Evolutionary conservation across 2,797 vertebrate genomes (phyloP), one percentile per base, ranked within the genome.

Genomic region (Orientallactaga sibirica): DNA sequence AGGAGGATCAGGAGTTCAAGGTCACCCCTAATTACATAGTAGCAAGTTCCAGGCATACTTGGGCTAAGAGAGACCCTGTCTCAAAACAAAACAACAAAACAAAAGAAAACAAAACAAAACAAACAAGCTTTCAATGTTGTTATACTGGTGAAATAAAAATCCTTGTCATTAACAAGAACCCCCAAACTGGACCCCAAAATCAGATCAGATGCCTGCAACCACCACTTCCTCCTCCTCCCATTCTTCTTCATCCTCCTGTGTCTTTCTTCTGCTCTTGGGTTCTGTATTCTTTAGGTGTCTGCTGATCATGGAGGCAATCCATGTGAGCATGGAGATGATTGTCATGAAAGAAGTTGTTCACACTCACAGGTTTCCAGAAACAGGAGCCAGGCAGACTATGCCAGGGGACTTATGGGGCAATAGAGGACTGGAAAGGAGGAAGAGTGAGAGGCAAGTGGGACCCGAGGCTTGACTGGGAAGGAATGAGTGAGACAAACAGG

Each of bases 141-240:
- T 58, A 62, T 11, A 24, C 11, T 33, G 11, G 0, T 11, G 20
- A 24, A 11, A 27, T 43, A 29, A 77, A 66, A 8, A 20, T 3
- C 0, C 0, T 43, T 22, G 7, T 43, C 37, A 11, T 78, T 48
- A 64, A 27, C 12, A 27, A 75, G 67, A 24, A 71, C 8, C 24
- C 52, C 16, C 79, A 33, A 37, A 19, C 8, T 7, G 24, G 2
- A 48, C 48, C 48, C 48, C 48, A 6, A 48, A 9, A 48, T 10
- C 48, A 48, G 5, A 22, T n/a, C 19, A 68, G 43, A 37, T 8
- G 14, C 8, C 58, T 22, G 15, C 0, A 0, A 27, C 22, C 41
- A 48, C 10, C 18, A 12, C 24, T 19, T 4, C 4, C 3, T 15
- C 29, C 33, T 74, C 8, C 64, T 37, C 24, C 15, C 48, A 48